Conservation (phyloP, 2,113 vertebrate species). For the Brienomyrus longianalis region DNA sequence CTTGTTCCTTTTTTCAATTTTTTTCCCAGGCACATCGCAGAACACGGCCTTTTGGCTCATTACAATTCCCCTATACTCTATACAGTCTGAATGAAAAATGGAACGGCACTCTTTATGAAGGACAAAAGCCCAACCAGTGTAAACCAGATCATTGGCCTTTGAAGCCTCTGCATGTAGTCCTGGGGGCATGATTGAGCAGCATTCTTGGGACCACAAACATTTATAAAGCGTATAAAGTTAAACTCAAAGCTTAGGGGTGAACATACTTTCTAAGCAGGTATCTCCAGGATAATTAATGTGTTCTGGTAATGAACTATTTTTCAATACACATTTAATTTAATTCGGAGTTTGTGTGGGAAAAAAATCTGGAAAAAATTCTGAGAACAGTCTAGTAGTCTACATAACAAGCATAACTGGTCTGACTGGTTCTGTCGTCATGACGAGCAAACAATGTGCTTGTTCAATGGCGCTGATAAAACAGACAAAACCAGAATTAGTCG, state of each 20-base stretch:
- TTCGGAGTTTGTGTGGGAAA: not conserved
- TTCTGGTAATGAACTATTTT: not conserved
- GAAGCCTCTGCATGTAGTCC: not conserved
- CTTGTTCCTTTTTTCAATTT: not conserved
- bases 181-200: not conserved
- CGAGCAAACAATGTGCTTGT: not conserved
- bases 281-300: not conserved
- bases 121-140: slow-evolving; percentile 4
- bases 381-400: not conserved
- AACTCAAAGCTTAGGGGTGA: not conserved
- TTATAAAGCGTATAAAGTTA: not conserved
- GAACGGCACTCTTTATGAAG: not conserved
- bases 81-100: not conserved
- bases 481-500: not conserved
- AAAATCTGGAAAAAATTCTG: not conserved
- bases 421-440: not conserved
- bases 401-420: not conserved
- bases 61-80: not conserved
- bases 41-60: not conserved
- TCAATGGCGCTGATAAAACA: not conserved
- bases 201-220: not conserved
- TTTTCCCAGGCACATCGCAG: not conserved
- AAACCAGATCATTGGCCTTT: not conserved
- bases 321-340: not conserved
- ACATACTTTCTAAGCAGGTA: not conserved